Percentiles rank a stretch among this genome's conserved stretches.
These are phyloP conservation scores for Fistularia commersonii DNA, from an alignment of 2,797 vertebrate genomes.

Conservation along the genomic window DNA sequence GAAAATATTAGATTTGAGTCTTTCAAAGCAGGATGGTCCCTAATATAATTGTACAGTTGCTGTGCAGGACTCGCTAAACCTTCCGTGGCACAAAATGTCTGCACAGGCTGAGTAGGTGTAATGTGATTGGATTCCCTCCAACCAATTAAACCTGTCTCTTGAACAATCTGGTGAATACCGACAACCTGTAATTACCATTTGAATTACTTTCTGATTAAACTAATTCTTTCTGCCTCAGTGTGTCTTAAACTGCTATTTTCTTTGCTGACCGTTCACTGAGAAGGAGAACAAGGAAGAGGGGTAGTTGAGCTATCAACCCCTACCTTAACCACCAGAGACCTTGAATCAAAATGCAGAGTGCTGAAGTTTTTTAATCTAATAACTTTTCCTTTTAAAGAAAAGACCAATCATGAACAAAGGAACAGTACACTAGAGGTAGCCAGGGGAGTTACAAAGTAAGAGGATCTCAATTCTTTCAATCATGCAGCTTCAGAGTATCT, in stretches of 20 bases:
- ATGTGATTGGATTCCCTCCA: constrained; percentile 50
- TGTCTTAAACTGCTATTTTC: constrained; percentile 42
- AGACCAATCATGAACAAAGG: too few species aligned
- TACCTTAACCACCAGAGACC: constrained; percentile 1
- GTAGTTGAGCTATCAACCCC: constrained; percentile 27
- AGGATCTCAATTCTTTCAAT: too few species aligned
- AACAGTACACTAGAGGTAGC: too few species aligned
- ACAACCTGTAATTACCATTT: constrained; percentile 72
- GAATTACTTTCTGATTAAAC: constrained; percentile 56
- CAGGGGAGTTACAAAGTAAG: too few species aligned
- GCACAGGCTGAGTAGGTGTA: constrained; percentile 41
- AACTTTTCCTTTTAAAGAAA: too few species aligned
- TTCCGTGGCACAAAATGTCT: constrained; percentile 27
- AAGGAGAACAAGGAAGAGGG: constrained; percentile 22
- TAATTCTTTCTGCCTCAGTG: constrained; percentile 48
- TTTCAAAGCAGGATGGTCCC: not conserved
- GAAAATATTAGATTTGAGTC: too few species aligned
- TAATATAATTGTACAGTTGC: not conserved
- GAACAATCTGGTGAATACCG: constrained; percentile 45
- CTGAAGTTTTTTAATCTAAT: too few species aligned
- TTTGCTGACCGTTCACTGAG: constrained; percentile 42
- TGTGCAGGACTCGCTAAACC: constrained; percentile 9
- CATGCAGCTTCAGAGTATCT: too few species aligned
- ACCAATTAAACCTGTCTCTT: constrained; percentile 64
- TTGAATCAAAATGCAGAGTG: constrained; percentile 10